phyloP scores from a whole-genome alignment of 1,140 invertebrate species.

The Bombyx mandarina region DNA sequence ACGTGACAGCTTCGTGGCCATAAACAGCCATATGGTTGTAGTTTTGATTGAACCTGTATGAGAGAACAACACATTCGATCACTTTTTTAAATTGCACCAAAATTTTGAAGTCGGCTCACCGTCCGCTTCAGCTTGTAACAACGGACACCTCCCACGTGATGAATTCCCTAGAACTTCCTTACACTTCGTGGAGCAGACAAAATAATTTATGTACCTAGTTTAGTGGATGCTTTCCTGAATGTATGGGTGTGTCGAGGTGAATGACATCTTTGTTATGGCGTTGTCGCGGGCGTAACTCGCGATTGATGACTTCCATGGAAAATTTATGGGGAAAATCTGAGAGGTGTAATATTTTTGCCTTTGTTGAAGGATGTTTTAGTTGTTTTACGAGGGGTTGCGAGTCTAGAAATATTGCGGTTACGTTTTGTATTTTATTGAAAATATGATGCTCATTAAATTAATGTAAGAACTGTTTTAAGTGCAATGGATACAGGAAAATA shows the following conservation, averaged over 20 bases:
- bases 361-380: neutral
- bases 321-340: conserved; percentile 4
- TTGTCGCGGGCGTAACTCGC: conserved; percentile 1
- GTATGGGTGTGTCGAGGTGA: conserved; percentile 53
- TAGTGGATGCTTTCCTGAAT: conserved; percentile 58
- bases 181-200: conserved; percentile 62
- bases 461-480: too few relatives aligned
- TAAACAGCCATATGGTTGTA: too few relatives aligned
- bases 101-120: neutral
- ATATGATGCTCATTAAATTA: too few relatives aligned
- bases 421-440: too few relatives aligned
- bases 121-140: conserved; percentile 19
- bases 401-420: too few relatives aligned
- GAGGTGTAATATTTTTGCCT: neutral
- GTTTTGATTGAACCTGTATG: too few relatives aligned
- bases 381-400: too few relatives aligned
- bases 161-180: conserved; percentile 62
- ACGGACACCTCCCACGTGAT: conserved; percentile 33
- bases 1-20: too few relatives aligned
- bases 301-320: conserved; percentile 10
- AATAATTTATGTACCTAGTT: conserved; percentile 70
- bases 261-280: conserved; percentile 46
- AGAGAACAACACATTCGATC: too few relatives aligned
- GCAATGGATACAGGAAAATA: too few relatives aligned
- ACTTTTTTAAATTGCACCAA: too few relatives aligned